A percentile compares a stretch with the other conserved stretches of the same genome.
Evolutionary conservation across 2,113 vertebrate species (phyloP).

Genomic region (Cyanoliseus patagonus): DNA sequence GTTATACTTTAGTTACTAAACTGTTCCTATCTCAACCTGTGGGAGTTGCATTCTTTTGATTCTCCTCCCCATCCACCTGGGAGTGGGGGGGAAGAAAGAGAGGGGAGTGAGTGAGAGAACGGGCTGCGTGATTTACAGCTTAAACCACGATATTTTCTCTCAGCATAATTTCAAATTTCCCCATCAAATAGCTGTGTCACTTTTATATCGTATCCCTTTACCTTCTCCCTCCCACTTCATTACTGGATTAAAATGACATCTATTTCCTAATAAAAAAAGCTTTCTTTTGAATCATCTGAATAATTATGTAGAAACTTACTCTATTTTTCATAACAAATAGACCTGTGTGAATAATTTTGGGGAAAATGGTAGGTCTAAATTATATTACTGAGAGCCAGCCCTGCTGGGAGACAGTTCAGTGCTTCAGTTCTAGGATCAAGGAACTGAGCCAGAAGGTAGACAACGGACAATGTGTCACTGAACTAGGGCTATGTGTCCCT

Average conservation of each 20-base stretch:
- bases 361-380: not conserved
- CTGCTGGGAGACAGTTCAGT: not conserved
- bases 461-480: rapidly evolving
- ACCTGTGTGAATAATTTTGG: not conserved
- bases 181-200: not conserved
- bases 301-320: not conserved
- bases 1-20: no score
- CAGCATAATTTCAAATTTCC: no score
- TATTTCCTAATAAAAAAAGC: not conserved
- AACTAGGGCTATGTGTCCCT: not conserved
- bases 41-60: no score
- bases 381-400: not conserved
- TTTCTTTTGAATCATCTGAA: not conserved
- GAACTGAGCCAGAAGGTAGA: not conserved
- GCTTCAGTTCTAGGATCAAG: not conserved
- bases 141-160: no score
- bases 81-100: no score
- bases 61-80: no score
- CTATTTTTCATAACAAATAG: not conserved
- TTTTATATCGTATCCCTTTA: not conserved
- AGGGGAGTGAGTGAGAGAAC: no score
- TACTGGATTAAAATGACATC: not conserved
- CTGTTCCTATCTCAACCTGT: no score
- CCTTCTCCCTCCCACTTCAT: not conserved
- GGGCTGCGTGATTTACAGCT: no score